phyloP scores from a whole-genome alignment of 2,888 invertebrate species.

The Heliconius hortense region DNA sequence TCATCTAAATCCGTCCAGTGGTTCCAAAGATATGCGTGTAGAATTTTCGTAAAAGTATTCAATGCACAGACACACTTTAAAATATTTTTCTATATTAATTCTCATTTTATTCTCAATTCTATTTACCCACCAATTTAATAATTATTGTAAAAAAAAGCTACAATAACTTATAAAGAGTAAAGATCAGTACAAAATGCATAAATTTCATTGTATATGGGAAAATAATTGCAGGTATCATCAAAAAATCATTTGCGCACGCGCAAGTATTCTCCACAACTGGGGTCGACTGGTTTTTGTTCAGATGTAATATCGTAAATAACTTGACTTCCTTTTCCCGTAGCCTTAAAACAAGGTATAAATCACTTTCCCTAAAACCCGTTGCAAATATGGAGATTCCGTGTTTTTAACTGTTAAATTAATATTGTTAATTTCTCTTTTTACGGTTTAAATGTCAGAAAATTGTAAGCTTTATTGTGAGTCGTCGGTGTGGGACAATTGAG shows the following conservation, averaged over 20 bases:
- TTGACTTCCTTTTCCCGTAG: conserved; percentile 28
- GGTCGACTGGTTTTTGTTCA: conserved; percentile 27
- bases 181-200: conserved; percentile 30
- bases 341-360: conserved; percentile 27
- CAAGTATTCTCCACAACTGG: conserved; percentile 1
- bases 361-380: conserved; percentile 34
- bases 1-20: too few relatives aligned
- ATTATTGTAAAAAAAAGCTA: background rate
- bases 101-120: background rate
- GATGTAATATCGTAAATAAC: conserved; percentile 17
- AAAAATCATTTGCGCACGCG: conserved; percentile 24
- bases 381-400: conserved; percentile 11
- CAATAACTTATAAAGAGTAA: conserved; percentile 3
- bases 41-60: too few relatives aligned
- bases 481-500: background rate
- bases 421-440: conserved; percentile 25
- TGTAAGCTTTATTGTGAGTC: background rate
- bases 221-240: conserved; percentile 9
- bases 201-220: conserved; percentile 18
- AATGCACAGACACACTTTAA: too few relatives aligned
- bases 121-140: conserved; percentile 1
- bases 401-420: conserved; percentile 14
- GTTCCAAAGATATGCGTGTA: too few relatives aligned
- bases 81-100: too few relatives aligned
- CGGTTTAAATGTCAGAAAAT: conserved; percentile 20